These are phyloP conservation scores for Cyphomyrus plagiostoma DNA, from an alignment of 2,113 vertebrate species.

Conservation along the genomic window DNA sequence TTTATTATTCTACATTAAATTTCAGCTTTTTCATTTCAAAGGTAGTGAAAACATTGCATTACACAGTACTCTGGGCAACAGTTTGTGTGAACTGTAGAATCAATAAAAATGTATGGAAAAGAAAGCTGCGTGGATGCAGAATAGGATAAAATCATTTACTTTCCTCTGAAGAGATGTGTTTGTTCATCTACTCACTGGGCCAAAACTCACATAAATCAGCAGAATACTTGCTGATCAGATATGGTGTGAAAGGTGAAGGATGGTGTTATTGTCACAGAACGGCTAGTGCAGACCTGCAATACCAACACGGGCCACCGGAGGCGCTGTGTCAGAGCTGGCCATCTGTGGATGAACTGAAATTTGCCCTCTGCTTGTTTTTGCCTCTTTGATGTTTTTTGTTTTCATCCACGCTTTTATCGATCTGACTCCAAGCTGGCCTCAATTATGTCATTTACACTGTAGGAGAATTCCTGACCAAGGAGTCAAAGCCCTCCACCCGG, in stretches of 20 bases:
- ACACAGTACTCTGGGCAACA: background rate
- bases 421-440: background rate
- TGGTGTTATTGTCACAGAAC: background rate
- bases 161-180: background rate
- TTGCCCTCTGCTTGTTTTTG: background rate
- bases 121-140: background rate
- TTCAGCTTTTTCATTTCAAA: constrained; percentile 4
- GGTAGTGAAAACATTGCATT: background rate
- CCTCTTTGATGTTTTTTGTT: background rate
- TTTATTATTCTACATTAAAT: constrained; percentile 2
- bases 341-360: background rate
- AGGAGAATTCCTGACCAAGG: background rate
- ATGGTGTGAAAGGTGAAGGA: background rate
- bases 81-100: background rate
- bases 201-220: constrained; percentile 3
- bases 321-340: background rate
- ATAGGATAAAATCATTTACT: background rate
- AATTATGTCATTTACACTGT: background rate
- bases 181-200: constrained; percentile 2
- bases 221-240: background rate
- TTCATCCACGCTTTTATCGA: background rate
- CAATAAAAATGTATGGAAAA: constrained; percentile 7
- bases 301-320: background rate
- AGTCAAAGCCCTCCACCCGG: background rate
- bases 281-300: background rate